Base-by-base conservation (phyloP, 2,113 vertebrate genomes). In the Peromyscus maniculatus region DNA sequence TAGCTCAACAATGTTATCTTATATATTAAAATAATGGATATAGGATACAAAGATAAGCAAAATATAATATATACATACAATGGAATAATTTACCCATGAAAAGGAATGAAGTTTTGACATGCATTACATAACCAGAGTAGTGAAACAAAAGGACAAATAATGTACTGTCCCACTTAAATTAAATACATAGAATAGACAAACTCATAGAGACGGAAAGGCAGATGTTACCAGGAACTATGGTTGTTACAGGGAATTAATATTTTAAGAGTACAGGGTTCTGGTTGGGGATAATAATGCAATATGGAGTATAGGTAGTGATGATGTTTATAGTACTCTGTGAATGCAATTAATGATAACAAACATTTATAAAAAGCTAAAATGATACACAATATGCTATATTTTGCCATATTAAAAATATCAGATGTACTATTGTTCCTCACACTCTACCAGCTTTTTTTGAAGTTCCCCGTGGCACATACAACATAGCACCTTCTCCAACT, bases 101-200 rank as follows among this genome's bases (percentile, higher is more conserved):
- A 74, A 96, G 67, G 33, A 82, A 92, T 80, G 16, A 52, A 57
- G 75, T 95, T 91, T 88, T 93, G 52, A 59, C 57, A 91, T 39
- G 64, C 24, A 52, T 31, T 78, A 36, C 57, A 77, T 43, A 91
- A 49, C 36, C 64, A 36, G 6, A 19, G 64, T 49, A 55, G 39
- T 62, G 52, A 87, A n/a, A 72, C 10, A 88, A 9, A 77, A 95
- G 7, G 36, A 82, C 59, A 89, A 80, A 82, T 87, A 87, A 43
- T 57, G 39, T 49, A 74, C 15, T 26, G 28, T 52, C 89, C 57
- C 24, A 88, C 26, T 83, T 71, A 88, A 13, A 84, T 33, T n/a
- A 87, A 31, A 24, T 39, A 84, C 24, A 21, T 66, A 39, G n/a
- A 86, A 46, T 43, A 66, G n/a, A 39, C 7, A 62, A 62, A n/a